Base-by-base conservation (phyloP, 2,888 invertebrate species). In the Zaprionus lineosus region DNA sequence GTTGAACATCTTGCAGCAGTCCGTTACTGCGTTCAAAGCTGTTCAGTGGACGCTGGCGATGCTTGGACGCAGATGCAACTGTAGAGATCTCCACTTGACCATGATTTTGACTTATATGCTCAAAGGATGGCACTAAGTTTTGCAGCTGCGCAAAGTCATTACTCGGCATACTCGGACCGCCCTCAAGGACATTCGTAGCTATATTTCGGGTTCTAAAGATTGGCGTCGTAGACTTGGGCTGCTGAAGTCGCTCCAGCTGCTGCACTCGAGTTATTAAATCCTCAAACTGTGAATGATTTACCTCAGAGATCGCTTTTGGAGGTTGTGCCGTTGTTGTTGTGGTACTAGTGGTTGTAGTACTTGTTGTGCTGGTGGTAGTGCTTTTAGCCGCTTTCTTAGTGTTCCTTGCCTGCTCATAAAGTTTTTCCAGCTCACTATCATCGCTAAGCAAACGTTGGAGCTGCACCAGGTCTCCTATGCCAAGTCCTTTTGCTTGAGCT, bases 281-380 rank as follows among this genome's bases (percentile, higher is more conserved):
- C 47, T 90, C 90, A 1, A 92, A 79, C 61, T 91, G 91, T 2
- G 89, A 85, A 24, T 91, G 89, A 72, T 93, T 92, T n/a, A 84
- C 83, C 0, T 78, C 53, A n/a, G 73, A 40, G 1, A 64, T 59
- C 2, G 72, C 40, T 24, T 79, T 84, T 1, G 74, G 72, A 1
- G 86, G 78, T 4, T 59, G 61, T 0, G 69, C 55, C 2, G 84
- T 71, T 0, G 74, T 74, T 0, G 75, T 81, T 0, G 64, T 69
- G 0, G 50, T 79, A 0, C 55, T 67, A 1, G 43, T 78, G 3
- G 56, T 53, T 0, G 63, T 59, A 0, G 57, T 64, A 0, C 58
- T 58, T 1, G 68, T 70, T 0, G 52, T 65, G 0, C 52, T 70
- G 0, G 59, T 59, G 3, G 57, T 39, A 2, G 39, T 51, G 16